These are phyloP conservation scores for Leiothrix lutea DNA, from an alignment of 2,113 vertebrate species.

Conservation along the genomic window DNA sequence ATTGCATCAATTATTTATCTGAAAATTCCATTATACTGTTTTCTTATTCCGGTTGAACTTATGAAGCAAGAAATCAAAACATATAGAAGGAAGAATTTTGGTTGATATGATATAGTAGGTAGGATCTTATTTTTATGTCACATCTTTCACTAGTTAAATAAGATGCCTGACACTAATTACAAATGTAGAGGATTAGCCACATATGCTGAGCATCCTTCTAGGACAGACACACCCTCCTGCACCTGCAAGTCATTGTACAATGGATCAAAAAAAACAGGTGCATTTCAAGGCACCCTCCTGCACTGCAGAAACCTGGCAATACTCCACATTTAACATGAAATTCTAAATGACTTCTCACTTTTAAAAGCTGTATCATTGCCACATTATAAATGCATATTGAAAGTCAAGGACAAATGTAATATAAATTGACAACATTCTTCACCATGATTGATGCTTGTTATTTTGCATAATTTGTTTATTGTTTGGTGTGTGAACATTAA, in stretches of 20 bases:
- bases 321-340: background rate
- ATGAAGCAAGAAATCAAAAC: background rate
- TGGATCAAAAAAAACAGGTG: background rate
- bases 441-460: background rate
- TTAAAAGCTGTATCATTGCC: background rate
- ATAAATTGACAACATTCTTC: background rate
- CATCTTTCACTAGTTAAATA: background rate
- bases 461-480: conserved; percentile 44
- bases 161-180: background rate
- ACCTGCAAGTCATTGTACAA: background rate
- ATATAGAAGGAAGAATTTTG: background rate
- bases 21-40: background rate
- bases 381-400: background rate
- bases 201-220: background rate
- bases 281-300: background rate
- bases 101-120: background rate
- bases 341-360: background rate
- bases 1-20: background rate
- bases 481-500: background rate
- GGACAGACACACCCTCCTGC: background rate
- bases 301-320: background rate
- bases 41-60: background rate
- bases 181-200: background rate
- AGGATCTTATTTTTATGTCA: background rate
- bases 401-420: conserved; percentile 5